Evolutionary conservation across 2,888 invertebrate genomes (phyloP).

Genomic region (Ypsolopha scabrella): DNA sequence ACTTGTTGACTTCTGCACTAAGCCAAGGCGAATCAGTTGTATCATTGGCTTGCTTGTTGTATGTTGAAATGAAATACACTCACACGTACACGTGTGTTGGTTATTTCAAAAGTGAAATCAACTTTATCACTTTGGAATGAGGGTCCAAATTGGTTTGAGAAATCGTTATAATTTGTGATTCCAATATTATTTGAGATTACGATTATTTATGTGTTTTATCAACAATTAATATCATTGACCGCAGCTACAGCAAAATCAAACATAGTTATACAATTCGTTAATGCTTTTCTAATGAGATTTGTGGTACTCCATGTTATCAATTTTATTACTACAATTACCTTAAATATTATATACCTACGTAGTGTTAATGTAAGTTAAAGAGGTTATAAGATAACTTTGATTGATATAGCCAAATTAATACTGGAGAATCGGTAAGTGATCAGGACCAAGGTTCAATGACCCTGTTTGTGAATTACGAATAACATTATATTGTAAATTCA

Average conservation of each 20-base stretch:
- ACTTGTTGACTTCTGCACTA: conserved; percentile 1
- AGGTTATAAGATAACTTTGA: too few species aligned
- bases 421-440: too few species aligned
- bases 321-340: too few species aligned
- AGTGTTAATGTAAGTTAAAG: too few species aligned
- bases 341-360: too few species aligned
- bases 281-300: too few species aligned
- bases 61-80: not conserved
- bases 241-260: not conserved
- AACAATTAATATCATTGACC: conserved; percentile 5
- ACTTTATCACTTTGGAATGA: not conserved
- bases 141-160: not conserved
- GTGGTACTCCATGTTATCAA: too few species aligned
- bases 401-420: too few species aligned
- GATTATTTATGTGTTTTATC: conserved; percentile 6
- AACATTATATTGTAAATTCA: too few species aligned
- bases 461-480: too few species aligned
- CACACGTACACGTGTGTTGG: not conserved
- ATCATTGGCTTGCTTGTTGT: not conserved
- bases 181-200: not conserved
- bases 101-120: not conserved
- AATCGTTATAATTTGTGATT: not conserved
- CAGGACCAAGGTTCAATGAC: too few species aligned
- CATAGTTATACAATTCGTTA: too few species aligned
- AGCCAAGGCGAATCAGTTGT: conserved; percentile 3